These are phyloP conservation scores for Pterois miles DNA, from an alignment of 2,797 vertebrate species.

Conservation along the genomic window DNA sequence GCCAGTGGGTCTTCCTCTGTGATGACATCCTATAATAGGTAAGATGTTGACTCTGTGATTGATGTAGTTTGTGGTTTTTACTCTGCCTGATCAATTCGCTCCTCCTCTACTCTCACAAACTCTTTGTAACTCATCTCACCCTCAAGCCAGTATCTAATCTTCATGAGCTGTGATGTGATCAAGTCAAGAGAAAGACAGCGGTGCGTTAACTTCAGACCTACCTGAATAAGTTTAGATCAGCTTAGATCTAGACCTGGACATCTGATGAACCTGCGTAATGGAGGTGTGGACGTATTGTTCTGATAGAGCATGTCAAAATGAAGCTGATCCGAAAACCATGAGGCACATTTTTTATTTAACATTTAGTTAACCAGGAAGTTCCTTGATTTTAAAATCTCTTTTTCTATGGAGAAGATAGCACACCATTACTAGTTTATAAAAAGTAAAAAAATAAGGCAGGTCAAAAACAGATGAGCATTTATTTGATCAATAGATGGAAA, in stretches of 20 bases:
- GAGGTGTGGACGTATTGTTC: not conserved
- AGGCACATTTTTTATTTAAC: not conserved
- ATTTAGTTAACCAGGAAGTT: not conserved
- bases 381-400: not conserved
- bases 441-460: not conserved
- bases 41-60: not conserved
- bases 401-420: not conserved
- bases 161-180: not conserved
- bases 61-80: slow-evolving; percentile 6
- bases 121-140: not conserved
- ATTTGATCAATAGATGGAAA: not conserved
- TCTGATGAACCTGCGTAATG: not conserved
- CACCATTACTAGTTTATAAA: not conserved
- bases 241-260: not conserved
- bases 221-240: not conserved
- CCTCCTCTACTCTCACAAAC: not conserved
- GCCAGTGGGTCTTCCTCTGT: not conserved
- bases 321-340: not conserved
- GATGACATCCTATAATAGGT: not conserved
- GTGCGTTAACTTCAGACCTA: not conserved
- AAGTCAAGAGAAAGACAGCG: not conserved
- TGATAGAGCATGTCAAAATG: not conserved
- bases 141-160: not conserved
- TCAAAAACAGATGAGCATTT: not conserved
- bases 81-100: not conserved